Percentiles rank a stretch among this genome's conserved stretches.
phyloP scores from a whole-genome alignment of 1,140 invertebrate species.

The Drosophila chauvacae region DNA sequence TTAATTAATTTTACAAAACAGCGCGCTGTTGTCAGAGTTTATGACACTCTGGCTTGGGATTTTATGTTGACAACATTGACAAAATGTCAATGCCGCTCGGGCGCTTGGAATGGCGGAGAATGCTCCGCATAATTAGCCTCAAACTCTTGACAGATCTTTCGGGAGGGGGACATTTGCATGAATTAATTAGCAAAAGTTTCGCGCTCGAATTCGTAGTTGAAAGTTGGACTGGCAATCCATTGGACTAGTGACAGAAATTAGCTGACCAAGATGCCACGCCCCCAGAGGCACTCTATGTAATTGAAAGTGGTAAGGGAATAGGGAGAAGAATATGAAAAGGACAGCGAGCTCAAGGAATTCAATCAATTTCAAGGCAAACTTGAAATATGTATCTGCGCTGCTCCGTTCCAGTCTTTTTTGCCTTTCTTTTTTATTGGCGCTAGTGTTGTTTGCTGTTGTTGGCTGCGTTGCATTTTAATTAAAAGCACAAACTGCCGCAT shows the following conservation, averaged over 20 bases:
- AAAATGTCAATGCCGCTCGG: constrained; percentile 69
- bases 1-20: constrained; percentile 78
- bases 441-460: constrained; percentile 12
- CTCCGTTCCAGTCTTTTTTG: constrained; percentile 17
- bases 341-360: constrained; percentile 48
- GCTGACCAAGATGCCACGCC: constrained; percentile 41
- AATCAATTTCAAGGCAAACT: constrained; percentile 67
- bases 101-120: constrained; percentile 9
- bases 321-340: constrained; percentile 16
- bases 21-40: constrained; percentile 71
- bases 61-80: constrained; percentile 81
- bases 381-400: constrained; percentile 49
- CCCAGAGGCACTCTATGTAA: constrained; percentile 53
- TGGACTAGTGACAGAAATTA: constrained; percentile 44
- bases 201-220: constrained; percentile 29
- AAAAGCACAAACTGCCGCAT: constrained; percentile 75
- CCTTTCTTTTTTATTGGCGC: neutral
- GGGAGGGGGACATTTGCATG: constrained; percentile 64
- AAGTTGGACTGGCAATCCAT: constrained; percentile 38
- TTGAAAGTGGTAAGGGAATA: constrained; percentile 56
- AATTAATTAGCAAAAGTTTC: constrained; percentile 78
- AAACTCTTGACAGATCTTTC: constrained; percentile 40
- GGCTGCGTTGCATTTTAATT: constrained; percentile 74
- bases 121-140: constrained; percentile 73
- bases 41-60: constrained; percentile 75